Conservation (phyloP, 2,797 vertebrate species). For the Coracias cyanogaster region DNA sequence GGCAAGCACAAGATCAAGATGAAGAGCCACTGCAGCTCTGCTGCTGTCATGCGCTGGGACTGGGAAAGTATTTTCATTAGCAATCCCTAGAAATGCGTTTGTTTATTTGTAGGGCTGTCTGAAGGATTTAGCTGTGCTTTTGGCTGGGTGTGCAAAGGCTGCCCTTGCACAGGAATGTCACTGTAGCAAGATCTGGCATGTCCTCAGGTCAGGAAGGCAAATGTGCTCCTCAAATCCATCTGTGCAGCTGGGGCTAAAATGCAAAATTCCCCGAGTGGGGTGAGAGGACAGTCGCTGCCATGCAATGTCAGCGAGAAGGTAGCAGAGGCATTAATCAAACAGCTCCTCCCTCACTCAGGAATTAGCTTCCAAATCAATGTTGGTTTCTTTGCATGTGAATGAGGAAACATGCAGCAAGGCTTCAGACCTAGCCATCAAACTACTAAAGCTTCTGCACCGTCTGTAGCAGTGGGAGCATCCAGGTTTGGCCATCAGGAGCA, state of each 20-base stretch:
- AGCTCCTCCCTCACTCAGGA: not conserved
- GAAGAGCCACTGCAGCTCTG: not conserved
- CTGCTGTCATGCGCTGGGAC: not conserved
- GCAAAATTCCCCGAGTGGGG: not conserved
- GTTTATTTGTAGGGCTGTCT: not conserved
- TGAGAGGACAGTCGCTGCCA: not conserved
- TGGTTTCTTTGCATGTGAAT: not conserved
- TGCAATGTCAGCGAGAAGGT: not conserved
- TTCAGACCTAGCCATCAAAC: not conserved
- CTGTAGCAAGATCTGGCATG: not conserved
- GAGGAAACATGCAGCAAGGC: not conserved
- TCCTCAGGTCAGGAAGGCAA: not conserved
- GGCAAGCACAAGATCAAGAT: not conserved
- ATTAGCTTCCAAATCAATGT: not conserved
- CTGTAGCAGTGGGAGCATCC: not conserved
- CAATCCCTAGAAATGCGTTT: not conserved
- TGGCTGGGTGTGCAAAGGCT: not conserved
- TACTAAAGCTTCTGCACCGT: not conserved
- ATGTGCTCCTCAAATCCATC: not conserved
- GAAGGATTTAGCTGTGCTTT: conserved; percentile 4
- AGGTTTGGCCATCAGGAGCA: not conserved
- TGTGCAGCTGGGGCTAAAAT: not conserved
- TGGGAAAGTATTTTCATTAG: conserved; percentile 5
- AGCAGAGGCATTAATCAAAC: conserved; percentile 2
- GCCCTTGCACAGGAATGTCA: not conserved